Evolutionary conservation across 2,113 vertebrate genomes (phyloP), one percentile per base, ranked within the genome.

Genomic region (Perca schrenkii): DNA sequence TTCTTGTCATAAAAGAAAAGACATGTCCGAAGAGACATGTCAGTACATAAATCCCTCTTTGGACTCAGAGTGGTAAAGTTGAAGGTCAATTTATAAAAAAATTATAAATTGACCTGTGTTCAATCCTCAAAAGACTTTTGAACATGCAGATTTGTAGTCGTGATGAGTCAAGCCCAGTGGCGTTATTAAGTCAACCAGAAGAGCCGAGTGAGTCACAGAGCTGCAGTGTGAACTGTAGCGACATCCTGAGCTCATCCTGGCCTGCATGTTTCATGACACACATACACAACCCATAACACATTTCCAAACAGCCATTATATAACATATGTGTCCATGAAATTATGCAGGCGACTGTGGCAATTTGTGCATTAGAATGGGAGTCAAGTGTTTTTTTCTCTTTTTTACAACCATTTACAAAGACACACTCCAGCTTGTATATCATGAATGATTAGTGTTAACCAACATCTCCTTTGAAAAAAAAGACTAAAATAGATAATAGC

Each of bases 211-310:
- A 91, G 78, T 91, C 91, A 91, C 83, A 56, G 71, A 82, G 80
- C 71, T 82, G 87, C 86, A 88, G 80, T 80, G 84, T 88, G 83
- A 88, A 88, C 82, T 77, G 85, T 60, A 81, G 88, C 77, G 50
- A 84, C 90, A 76, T 91, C 64, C 79, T 75, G 72, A 89, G 86
- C 86, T 87, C 72, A 53, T 72, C 79, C 70, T 90, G 88, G 77
- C 78, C 84, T 86, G 86, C 88, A 86, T 88, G 81, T 88, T 86
- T 69, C 80, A 87, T 85, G 84, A 84, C 82, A 90, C 75, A 84
- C 58, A 79, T 70, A 66, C 49, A 63, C 49, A 68, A 13, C 57
- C 79, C 60, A 65, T 56, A 71, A 60, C 49, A 76, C 75, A 12
- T 76, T 72, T 57, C n/a, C 47, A 80, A 82, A 84, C 25, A 52